Evolutionary conservation across 1,140 invertebrate genomes (phyloP).

Genomic region (Nilaparvata lugens): DNA sequence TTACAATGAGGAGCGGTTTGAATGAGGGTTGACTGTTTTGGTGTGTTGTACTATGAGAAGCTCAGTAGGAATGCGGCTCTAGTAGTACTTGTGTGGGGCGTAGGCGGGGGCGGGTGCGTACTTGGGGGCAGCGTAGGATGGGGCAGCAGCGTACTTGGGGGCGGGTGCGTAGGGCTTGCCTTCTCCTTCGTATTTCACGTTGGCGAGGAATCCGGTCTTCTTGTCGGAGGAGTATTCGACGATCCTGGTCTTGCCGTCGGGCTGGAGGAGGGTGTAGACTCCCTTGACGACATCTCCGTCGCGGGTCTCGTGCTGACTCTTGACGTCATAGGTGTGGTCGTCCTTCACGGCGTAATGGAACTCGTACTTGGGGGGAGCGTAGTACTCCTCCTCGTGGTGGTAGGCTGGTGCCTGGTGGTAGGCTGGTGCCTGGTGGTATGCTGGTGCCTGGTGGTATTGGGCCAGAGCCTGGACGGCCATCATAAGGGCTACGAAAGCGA

Average conservation of each 20-base stretch:
- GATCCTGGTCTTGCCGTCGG: constrained; percentile 38
- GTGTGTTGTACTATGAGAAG: too few relatives aligned
- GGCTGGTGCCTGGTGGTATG: too few relatives aligned
- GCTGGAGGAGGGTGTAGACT: constrained; percentile 31
- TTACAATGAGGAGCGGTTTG: too few relatives aligned
- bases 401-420: constrained; percentile 1
- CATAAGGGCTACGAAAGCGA: neutral
- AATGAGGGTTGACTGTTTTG: too few relatives aligned
- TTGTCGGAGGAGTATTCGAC: constrained; percentile 42
- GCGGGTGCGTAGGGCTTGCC: constrained; percentile 28
- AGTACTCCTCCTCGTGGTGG: constrained; percentile 15
- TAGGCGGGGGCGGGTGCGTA: neutral
- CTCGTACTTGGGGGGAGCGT: constrained; percentile 35
- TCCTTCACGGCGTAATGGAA: constrained; percentile 44
- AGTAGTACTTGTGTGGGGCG: neutral
- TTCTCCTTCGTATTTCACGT: constrained; percentile 21
- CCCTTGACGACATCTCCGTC: constrained; percentile 40
- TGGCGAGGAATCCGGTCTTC: constrained; percentile 24
- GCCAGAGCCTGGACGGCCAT: neutral
- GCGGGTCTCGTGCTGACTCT: constrained; percentile 39
- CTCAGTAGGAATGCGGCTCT: neutral
- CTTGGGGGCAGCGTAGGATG: neutral
- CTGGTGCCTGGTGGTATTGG: constrained; percentile 6
- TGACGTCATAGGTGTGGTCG: constrained; percentile 39
- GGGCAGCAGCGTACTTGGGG: neutral